These are phyloP conservation scores for Leucophora obtusa DNA, from an alignment of 2,888 invertebrate species.

Conservation along the genomic window DNA sequence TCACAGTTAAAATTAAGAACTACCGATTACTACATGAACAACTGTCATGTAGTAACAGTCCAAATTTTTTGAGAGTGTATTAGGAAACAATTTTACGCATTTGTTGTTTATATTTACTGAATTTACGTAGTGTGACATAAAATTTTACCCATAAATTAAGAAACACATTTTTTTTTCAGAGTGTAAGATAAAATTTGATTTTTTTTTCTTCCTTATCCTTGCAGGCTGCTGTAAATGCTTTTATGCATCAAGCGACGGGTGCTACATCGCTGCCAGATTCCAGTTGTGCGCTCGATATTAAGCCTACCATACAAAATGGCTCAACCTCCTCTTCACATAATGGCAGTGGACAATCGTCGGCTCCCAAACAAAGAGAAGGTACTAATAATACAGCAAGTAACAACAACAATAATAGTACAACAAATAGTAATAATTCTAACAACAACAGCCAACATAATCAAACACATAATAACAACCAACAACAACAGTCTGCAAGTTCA, in stretches of 20 bases:
- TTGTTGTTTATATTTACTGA: no score
- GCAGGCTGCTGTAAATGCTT: constrained; percentile 89
- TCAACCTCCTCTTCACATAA: constrained; percentile 69
- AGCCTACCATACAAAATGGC: constrained; percentile 80
- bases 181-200: no score
- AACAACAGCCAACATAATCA: constrained; percentile 64
- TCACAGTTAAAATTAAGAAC: no score
- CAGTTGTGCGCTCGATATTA: constrained; percentile 83
- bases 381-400: constrained; percentile 76
- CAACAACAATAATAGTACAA: constrained; percentile 71
- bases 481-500: constrained; percentile 47
- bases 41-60: no score
- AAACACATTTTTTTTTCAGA: no score
- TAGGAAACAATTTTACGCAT: no score
- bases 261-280: constrained; percentile 78
- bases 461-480: constrained; percentile 69
- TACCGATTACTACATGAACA: no score
- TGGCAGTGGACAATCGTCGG: constrained; percentile 76
- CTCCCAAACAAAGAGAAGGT: constrained; percentile 90
- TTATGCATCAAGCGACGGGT: constrained; percentile 85
- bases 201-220: constrained; percentile 25
- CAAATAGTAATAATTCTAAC: constrained; percentile 66
- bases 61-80: no score
- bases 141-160: no score
- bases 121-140: no score